A percentile compares a stretch with the other conserved stretches of the same genome.
Conservation (phyloP, 2,797 vertebrate genomes). For the Cyprinella venusta region DNA sequence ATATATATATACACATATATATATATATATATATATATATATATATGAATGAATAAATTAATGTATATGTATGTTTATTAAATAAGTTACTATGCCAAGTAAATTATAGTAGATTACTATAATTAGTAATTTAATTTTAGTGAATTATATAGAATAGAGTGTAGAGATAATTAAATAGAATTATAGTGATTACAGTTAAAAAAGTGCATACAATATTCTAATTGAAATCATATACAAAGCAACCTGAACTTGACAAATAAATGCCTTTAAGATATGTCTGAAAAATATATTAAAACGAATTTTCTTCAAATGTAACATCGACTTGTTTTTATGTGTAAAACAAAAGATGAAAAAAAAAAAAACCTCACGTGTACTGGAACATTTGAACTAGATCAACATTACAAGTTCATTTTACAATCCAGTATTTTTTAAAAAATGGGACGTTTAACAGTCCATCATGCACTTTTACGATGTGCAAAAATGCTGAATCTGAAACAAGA, state of each 20-base stretch:
- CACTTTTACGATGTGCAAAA: conserved; percentile 16
- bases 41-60: too few species aligned
- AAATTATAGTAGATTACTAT: too few species aligned
- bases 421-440: neutral
- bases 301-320: neutral
- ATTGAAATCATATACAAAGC: neutral
- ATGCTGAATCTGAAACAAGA: conserved; percentile 25
- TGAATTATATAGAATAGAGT: too few species aligned
- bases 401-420: conserved; percentile 2
- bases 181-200: neutral
- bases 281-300: neutral
- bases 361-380: neutral
- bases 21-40: too few species aligned
- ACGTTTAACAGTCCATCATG: neutral
- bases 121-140: too few species aligned
- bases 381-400: neutral
- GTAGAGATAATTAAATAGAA: too few species aligned
- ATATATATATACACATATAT: too few species aligned
- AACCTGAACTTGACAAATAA: neutral
- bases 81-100: too few species aligned
- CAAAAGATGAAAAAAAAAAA: neutral
- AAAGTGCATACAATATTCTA: neutral
- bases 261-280: neutral
- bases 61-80: neutral
- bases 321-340: neutral